Base-by-base conservation (phyloP, 2,888 invertebrate species). In the Dimorphilus gyrociliatus region DNA sequence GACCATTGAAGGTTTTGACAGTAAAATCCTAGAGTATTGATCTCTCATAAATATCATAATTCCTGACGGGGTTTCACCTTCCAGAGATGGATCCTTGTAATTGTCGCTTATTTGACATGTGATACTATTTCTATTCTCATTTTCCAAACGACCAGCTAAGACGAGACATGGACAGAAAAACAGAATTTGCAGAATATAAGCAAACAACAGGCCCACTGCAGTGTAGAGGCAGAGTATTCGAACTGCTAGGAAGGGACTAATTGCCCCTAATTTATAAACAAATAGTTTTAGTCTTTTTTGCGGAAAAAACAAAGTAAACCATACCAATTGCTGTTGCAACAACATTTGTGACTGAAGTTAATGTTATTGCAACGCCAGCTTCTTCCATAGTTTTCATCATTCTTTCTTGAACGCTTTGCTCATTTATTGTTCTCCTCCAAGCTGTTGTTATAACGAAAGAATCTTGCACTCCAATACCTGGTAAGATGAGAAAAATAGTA, bases 361-460 rank as follows among this genome's bases (percentile, higher is more conserved):
- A 86, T 16, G 86, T 86, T 39, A 90, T 86, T 6, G 86, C 86
- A n/a, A 88, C 86, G 0, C 86, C 88, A 1, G 88, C 86, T 60
- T 88, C 88, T 29, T 81, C 78, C 54, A 86, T 70, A 66, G 81
- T 84, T 37, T 74, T 72, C 0, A 78, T 84, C 76, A 88, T 80
- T 25, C 88, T 69, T 50, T 81, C 76, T 1, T 82, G 78, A 1
- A 88, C 82, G 6, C 78, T 73, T 23, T 42, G 40, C 2, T 41
- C 42, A 4, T 53, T 46, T 10, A 81, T 78, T 0, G 86, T 85
- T 31, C 86, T 71, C 37, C 88, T 71, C 88, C 88, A 90, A 0
- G 85, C 85, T 2, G 86, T 85, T 48, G 85, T 64, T 81, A 90
- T 84, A n/a, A 90, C 85, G 55, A 88, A 90, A 0, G 86, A 85